Evolutionary conservation across 2,113 vertebrate species (phyloP).

Genomic region (Boleophthalmus pectinirostris): DNA sequence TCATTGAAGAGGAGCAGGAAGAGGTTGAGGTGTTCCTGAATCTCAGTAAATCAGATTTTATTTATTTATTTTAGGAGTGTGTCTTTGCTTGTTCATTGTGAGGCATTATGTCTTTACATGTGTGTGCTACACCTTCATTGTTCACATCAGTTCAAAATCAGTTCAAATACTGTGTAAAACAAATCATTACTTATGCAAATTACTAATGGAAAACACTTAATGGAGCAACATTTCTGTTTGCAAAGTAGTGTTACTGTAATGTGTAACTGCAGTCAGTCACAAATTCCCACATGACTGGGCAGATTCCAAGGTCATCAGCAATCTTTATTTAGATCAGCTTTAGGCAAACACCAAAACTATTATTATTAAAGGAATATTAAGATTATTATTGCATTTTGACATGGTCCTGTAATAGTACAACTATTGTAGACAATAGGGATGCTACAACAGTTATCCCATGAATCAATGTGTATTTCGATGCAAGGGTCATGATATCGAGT

Average conservation of each 20-base stretch:
- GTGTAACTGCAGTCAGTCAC: slow-evolving; percentile 1
- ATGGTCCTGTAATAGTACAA: not conserved
- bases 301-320: not conserved
- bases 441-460: too few relatives aligned
- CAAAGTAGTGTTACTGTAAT: slow-evolving; percentile 10
- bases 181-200: not conserved
- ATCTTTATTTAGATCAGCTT: not conserved
- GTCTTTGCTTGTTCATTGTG: too few relatives aligned
- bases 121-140: not conserved
- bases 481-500: too few relatives aligned
- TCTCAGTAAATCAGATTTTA: too few relatives aligned
- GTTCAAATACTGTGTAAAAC: not conserved
- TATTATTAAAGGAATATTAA: too few relatives aligned
- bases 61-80: not conserved
- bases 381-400: not conserved
- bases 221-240: slow-evolving; percentile 19
- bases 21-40: too few relatives aligned
- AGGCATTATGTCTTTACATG: not conserved
- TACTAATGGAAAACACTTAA: slow-evolving; percentile 15
- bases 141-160: not conserved
- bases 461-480: too few relatives aligned
- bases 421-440: too few relatives aligned
- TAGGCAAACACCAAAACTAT: too few relatives aligned
- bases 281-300: not conserved
- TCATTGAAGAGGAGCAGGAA: too few relatives aligned